These are phyloP conservation scores for Saturnia pavonia DNA, from an alignment of 2,888 invertebrate genomes.

Conservation along the genomic window DNA sequence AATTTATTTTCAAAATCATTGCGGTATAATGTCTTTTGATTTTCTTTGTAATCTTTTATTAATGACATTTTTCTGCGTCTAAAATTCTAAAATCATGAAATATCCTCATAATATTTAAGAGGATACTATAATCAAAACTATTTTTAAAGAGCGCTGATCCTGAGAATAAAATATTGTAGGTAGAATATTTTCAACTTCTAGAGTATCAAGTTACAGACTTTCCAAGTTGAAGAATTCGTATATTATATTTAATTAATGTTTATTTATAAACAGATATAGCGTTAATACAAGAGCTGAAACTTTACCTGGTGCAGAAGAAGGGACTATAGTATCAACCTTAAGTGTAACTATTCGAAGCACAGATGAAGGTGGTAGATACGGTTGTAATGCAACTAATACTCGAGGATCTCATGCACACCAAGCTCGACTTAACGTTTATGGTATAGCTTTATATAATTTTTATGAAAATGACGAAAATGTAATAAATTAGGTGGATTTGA, in stretches of 20 bases:
- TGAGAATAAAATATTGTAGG: not conserved
- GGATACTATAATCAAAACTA: not conserved
- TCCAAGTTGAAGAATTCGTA: not conserved
- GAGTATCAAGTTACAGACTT: not conserved
- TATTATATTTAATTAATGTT: not conserved
- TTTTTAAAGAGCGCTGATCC: not conserved
- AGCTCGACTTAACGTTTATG: constrained; percentile 90
- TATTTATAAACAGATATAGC: constrained; percentile 52
- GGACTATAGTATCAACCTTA: constrained; percentile 87
- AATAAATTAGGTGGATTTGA: constrained; percentile 4
- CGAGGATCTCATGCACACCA: constrained; percentile 88
- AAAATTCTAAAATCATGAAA: too few relatives aligned
- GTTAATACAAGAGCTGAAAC: constrained; percentile 74
- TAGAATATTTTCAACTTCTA: too few relatives aligned
- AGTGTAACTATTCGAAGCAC: constrained; percentile 90
- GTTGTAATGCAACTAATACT: constrained; percentile 89
- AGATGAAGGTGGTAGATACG: constrained; percentile 93
- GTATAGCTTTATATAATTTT: constrained; percentile 69
- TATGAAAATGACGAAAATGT: not conserved
- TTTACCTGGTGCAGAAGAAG: constrained; percentile 65
- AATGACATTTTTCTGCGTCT: not conserved
- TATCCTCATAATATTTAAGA: not conserved
- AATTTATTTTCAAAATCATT: not conserved
- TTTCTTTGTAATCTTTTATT: not conserved
- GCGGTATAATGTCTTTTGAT: not conserved